Evolutionary conservation across 1,140 invertebrate species (phyloP).

Genomic region (Hyles vespertilio): DNA sequence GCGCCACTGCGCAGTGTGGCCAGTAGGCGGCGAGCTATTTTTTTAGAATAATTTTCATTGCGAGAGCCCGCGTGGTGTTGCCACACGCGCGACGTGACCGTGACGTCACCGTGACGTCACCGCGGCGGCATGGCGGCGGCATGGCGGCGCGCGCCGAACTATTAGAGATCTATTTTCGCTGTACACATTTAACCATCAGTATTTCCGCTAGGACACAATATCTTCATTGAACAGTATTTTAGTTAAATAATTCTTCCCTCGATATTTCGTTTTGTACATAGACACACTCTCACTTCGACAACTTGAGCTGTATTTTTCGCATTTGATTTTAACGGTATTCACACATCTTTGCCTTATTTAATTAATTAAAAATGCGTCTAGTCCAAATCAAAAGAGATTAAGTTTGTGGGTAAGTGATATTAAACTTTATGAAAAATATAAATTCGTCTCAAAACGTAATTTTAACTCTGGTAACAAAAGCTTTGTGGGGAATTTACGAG

Average conservation of each 20-base stretch:
- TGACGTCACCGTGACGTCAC: too few species aligned
- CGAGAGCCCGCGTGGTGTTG: conserved; percentile 18
- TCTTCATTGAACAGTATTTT: conserved; percentile 65
- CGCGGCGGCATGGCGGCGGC: conserved; percentile 7
- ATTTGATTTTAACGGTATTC: conserved; percentile 48
- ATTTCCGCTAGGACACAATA: conserved; percentile 55
- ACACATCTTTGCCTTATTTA: conserved; percentile 73
- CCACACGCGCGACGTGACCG: conserved; percentile 24
- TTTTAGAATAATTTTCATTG: conserved; percentile 60
- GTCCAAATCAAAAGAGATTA: conserved; percentile 74
- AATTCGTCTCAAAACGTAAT: conserved; percentile 27
- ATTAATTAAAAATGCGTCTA: conserved; percentile 70
- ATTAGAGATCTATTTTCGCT: conserved; percentile 56
- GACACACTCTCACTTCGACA: conserved; percentile 30
- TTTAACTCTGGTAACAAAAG: conserved; percentile 34
- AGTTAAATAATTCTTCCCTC: conserved; percentile 48
- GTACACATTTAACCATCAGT: conserved; percentile 40
- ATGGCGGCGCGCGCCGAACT: conserved; percentile 29
- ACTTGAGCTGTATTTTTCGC: conserved; percentile 28
- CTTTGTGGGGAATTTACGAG: conserved; percentile 24
- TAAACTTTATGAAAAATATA: conserved; percentile 35
- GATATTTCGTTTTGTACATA: conserved; percentile 55
- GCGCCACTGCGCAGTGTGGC: conserved; percentile 35
- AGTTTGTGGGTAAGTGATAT: conserved; percentile 64
- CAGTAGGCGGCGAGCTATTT: conserved; percentile 39